phyloP scores from a whole-genome alignment of 2,797 vertebrate species.

The Bovichtus variegatus region DNA sequence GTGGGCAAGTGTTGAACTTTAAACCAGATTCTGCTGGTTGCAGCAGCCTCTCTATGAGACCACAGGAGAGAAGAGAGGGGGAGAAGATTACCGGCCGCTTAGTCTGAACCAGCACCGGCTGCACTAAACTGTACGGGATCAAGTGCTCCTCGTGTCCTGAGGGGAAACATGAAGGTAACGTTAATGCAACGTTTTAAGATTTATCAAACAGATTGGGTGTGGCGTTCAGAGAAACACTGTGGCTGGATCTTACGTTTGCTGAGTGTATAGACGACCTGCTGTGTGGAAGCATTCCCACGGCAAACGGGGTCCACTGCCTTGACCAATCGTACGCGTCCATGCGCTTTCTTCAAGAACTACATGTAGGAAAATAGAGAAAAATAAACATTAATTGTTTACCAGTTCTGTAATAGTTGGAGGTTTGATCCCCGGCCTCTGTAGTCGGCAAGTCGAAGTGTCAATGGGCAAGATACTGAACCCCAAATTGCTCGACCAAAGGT shows the following conservation, averaged over 20 bases:
- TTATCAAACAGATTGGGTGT: not conserved
- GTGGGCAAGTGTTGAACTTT: slow-evolving; percentile 83
- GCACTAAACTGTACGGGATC: slow-evolving; percentile 92
- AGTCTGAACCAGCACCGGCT: slow-evolving; percentile 83
- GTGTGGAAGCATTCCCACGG: slow-evolving; percentile 66
- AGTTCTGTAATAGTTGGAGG: not conserved
- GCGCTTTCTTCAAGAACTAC: slow-evolving; percentile 88
- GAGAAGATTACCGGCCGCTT: slow-evolving; percentile 91
- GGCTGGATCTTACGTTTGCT: slow-evolving; percentile 80
- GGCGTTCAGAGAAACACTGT: not conserved
- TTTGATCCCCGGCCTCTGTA: too few relatives aligned
- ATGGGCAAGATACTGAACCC: too few relatives aligned
- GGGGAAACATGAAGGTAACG: not conserved
- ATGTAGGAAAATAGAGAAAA: not conserved
- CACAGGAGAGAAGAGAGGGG: slow-evolving; percentile 88
- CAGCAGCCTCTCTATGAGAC: slow-evolving; percentile 92
- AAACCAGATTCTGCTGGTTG: slow-evolving; percentile 84
- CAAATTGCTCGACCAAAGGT: too few relatives aligned
- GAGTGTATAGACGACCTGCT: slow-evolving; percentile 83
- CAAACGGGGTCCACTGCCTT: slow-evolving; percentile 83
- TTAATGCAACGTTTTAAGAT: not conserved
- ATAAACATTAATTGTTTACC: not conserved
- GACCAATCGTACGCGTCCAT: slow-evolving; percentile 87
- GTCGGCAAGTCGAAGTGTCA: too few relatives aligned
- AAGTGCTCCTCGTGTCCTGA: slow-evolving; percentile 85